Evolutionary conservation across 2,888 invertebrate species (phyloP), one percentile per base, ranked within the genome.

Genomic region (Trachelus iudaicus): DNA sequence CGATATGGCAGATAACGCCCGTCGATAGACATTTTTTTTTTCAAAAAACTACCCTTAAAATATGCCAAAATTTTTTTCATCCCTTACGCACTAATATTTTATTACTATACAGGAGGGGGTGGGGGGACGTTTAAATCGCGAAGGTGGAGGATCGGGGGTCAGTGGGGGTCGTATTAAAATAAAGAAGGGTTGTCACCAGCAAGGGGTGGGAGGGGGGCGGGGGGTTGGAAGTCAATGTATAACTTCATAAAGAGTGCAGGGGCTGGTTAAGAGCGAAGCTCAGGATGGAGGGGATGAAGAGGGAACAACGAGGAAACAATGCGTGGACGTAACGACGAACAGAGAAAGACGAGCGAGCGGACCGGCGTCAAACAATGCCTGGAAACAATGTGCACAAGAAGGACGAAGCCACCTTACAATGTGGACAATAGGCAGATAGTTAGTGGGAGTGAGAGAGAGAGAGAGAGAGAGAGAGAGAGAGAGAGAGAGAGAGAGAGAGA

Each of bases 341-440:
- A 84, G 80, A 81, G 85, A 83, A 82, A 82, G 82, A 79, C 81
- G 82, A 81, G 83, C 56, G 23, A 56, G 23, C 86, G 85, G 83
- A 82, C 81, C 81, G 83, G 80, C 83, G 87, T 87, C 85, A 88
- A 90, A 89, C 88, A 90, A 90, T 89, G 86, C 86, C 81, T 78
- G 82, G 85, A 88, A 89, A 90, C 90, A 90, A 90, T 89, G 86
- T 85, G 81, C 79, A 80, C 82, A 86, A 88, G 87, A 86, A 88
- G 85, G 86, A 88, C 84, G 83, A 83, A 80, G 81, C 82, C 79
- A 78, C 85, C 86, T 87, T 88, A 90, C 89, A 87, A 87, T 87
- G 87, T 89, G 88, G 87, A 90, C 89, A 90, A 89, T 90, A 84
- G 88, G 84, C 84, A 86, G 87, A 88, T 87, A 85, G 84, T 81